Evolutionary conservation across 2,797 vertebrate genomes (phyloP).

Genomic region (Protosalanx chinensis): DNA sequence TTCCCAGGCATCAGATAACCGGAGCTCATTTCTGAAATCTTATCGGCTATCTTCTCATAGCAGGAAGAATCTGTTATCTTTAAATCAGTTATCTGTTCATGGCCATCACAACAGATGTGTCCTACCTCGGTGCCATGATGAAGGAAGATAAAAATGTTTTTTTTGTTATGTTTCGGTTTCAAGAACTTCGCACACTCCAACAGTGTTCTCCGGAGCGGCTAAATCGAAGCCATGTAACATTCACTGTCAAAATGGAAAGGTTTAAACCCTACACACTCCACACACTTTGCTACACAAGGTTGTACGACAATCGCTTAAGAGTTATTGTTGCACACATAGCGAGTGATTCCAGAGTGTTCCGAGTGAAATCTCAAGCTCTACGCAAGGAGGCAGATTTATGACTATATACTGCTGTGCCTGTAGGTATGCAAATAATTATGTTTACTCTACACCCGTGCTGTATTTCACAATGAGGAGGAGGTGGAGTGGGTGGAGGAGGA

Average conservation of each 20-base stretch:
- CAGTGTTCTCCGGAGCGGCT: constrained; percentile 12
- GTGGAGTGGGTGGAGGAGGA: neutral
- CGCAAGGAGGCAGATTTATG: constrained; percentile 6
- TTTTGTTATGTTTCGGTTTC: too few species aligned
- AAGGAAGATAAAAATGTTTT: too few species aligned
- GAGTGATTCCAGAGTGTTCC: constrained; percentile 5
- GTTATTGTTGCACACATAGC: constrained; percentile 12
- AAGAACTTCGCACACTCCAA: too few species aligned
- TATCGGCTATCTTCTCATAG: constrained; percentile 28
- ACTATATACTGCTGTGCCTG: constrained; percentile 3
- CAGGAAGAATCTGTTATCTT: neutral
- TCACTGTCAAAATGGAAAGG: constrained; percentile 8
- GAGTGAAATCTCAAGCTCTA: neutral
- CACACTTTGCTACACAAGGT: constrained; percentile 18
- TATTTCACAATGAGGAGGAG: neutral
- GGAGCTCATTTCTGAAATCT: constrained; percentile 1
- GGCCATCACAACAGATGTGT: too few species aligned
- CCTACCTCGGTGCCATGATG: too few species aligned
- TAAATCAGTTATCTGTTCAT: too few species aligned
- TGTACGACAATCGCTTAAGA: neutral
- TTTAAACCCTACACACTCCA: constrained; percentile 33
- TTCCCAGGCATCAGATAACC: neutral
- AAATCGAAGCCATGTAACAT: neutral
- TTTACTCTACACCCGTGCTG: neutral
- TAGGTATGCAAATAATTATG: neutral